phyloP scores from a whole-genome alignment of 2,113 vertebrate genomes.

The Hiodon alosoides region DNA sequence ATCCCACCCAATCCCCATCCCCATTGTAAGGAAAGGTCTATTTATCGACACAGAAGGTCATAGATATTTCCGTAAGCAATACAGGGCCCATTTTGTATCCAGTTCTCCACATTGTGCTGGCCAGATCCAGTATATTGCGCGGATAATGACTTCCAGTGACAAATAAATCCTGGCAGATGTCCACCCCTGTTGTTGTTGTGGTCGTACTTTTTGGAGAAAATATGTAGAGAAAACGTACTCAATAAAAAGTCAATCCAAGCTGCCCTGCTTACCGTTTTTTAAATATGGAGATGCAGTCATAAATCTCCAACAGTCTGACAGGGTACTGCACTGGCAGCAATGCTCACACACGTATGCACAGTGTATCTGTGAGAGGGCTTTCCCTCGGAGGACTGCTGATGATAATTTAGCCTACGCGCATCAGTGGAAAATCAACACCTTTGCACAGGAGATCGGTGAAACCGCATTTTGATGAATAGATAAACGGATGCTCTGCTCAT shows the following conservation, averaged over 20 bases:
- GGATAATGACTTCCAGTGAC: constrained; percentile 40
- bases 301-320: neutral
- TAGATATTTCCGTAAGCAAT: constrained; percentile 42
- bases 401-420: neutral
- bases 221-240: neutral
- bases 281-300: neutral
- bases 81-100: constrained; percentile 37
- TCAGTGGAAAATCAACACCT: constrained; percentile 10
- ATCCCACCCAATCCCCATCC: constrained; percentile 10
- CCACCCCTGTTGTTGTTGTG: neutral
- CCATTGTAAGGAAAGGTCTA: constrained; percentile 45
- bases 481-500: neutral
- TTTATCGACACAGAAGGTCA: constrained; percentile 29
- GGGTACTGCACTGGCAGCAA: too few species aligned
- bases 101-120: constrained; percentile 37
- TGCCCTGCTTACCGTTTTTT: neutral
- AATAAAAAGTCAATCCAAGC: too few species aligned
- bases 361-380: neutral
- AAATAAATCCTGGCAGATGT: constrained; percentile 36
- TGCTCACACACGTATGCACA: neutral
- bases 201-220: neutral
- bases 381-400: neutral
- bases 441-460: neutral
- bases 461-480: constrained; percentile 7
- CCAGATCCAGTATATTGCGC: constrained; percentile 43